Base-by-base conservation (phyloP, 2,888 invertebrate genomes). In the Phaonia tiefii region DNA sequence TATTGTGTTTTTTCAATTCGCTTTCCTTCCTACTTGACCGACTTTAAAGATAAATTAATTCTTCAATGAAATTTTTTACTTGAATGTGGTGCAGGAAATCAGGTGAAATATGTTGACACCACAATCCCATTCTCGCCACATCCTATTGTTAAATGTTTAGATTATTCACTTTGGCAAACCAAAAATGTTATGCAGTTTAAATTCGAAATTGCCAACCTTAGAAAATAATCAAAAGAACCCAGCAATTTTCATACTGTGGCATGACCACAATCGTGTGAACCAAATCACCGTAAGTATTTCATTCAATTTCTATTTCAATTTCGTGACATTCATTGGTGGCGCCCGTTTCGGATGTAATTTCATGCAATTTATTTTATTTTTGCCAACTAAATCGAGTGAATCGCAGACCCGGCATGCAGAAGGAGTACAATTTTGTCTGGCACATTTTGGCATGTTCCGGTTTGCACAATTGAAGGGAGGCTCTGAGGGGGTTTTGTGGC, bases 211-310 rank as follows among this genome's bases (percentile, higher is more conserved):
- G 3, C 3, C 3, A 31, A 31, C 31, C 31, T 31, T 31, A 3
- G 31, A 31, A 20, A 54, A 54, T 54, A 54, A 54, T 54, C 22
- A 54, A 54, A 22, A 54, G 8, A 25, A 8, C 31, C 54, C 54
- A 1, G 25, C 31, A 31, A 31, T 31, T 25, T 22, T 54, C 25
- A 25, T 13, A 31, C 25, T 13, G 42, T 60, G 17, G 37, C 63
- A 63, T 63, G 63, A 42, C 63, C 63, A 63, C 63, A 63, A 63
- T 63, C 63, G 63, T 22, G 42, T 22, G 42, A 63, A 63, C 20
- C 15, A 63, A 60, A 63, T 42, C 22, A 42, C 39, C 39, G 22
- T 39, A 63, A 63, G 42, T 63, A 63, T 42, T 31, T 31, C 31
- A 31, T 63, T 63, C 42, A 63, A 63, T 63, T 63, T 63, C 20